Conservation (phyloP, 2,113 vertebrate genomes). For the Jaculus jaculus region DNA sequence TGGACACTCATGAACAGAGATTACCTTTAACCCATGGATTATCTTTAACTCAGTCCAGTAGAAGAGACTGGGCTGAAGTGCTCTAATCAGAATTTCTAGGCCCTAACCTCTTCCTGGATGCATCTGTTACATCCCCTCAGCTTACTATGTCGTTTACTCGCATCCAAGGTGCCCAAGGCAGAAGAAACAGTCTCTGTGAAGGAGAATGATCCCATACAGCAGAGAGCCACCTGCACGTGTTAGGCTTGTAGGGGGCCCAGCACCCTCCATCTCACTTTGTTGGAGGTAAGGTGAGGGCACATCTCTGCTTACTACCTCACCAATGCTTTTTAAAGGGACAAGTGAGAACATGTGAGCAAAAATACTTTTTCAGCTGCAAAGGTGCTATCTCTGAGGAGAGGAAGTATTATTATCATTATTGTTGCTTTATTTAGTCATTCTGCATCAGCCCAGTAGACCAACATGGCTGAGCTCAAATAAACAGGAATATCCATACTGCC, state of each 20-base stretch:
- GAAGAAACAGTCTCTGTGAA: neutral
- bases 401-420: neutral
- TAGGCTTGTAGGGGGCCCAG: neutral
- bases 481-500: neutral
- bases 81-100: neutral
- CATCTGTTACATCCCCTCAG: neutral
- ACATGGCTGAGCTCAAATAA: neutral
- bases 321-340: slow-evolving; percentile 10
- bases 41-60: no score
- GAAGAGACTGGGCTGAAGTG: neutral
- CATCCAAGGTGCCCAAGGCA: neutral
- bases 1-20: neutral
- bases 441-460: neutral
- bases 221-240: rapidly evolving
- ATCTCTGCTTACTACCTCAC: neutral
- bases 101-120: no score
- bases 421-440: slow-evolving; percentile 31
- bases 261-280: neutral
- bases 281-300: neutral
- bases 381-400: slow-evolving; percentile 51
- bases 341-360: slow-evolving; percentile 69
- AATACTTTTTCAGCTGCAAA: slow-evolving; percentile 52
- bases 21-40: neutral
- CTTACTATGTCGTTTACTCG: neutral
- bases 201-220: neutral